Evolutionary conservation across 2,113 vertebrate species (phyloP).

Genomic region (Hippocampus mohnikei): DNA sequence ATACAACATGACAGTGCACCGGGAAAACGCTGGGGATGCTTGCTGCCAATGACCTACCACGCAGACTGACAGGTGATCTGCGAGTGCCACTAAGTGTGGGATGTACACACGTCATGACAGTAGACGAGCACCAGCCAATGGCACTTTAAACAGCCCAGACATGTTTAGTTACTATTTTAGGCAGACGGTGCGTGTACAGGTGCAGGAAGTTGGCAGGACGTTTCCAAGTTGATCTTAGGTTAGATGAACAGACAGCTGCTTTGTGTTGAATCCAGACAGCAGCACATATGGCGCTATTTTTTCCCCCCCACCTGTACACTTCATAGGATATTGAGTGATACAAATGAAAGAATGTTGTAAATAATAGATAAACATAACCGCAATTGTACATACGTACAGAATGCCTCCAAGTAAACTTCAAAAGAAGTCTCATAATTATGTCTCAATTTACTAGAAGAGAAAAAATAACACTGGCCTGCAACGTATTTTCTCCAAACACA

Average conservation of each 20-base stretch:
- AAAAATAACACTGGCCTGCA: too few relatives aligned
- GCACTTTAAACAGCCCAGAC: background rate
- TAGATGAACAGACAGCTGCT: conserved; percentile 31
- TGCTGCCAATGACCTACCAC: conserved; percentile 20
- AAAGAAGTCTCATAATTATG: background rate
- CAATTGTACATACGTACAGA: background rate
- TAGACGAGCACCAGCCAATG: background rate
- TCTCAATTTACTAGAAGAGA: background rate
- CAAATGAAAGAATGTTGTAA: background rate
- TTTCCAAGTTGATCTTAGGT: conserved; percentile 12
- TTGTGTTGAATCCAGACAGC: conserved; percentile 14
- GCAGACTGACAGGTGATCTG: conserved; percentile 30
- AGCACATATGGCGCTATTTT: conserved; percentile 45
- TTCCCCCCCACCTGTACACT: conserved; percentile 21
- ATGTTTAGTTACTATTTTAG: background rate
- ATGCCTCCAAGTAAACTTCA: background rate
- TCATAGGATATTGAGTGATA: background rate
- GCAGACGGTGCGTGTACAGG: background rate
- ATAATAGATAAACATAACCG: background rate
- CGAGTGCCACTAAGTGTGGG: background rate
- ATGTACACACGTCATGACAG: conserved; percentile 15
- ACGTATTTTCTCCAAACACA: too few relatives aligned
- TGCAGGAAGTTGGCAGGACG: background rate
- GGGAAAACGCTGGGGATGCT: conserved; percentile 10
- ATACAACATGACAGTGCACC: conserved; percentile 43